Conservation (phyloP, 2,113 vertebrate species). For the Thunnus thynnus region DNA sequence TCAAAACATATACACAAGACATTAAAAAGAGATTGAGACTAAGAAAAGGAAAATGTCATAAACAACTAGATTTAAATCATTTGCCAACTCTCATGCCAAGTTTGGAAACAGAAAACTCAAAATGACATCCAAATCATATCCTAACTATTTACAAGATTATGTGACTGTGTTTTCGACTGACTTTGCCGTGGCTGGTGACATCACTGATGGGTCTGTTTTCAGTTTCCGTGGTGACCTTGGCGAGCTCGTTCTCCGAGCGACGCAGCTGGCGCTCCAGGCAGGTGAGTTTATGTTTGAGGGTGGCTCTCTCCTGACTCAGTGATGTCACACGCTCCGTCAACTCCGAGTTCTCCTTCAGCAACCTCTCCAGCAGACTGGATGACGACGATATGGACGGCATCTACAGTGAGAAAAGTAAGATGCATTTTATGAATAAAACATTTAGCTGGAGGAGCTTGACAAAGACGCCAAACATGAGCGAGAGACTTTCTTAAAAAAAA, state of each 20-base stretch:
- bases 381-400: conserved; percentile 12
- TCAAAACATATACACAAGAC: too few species aligned
- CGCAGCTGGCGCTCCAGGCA: conserved; percentile 80
- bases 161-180: conserved; percentile 51
- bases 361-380: conserved; percentile 74
- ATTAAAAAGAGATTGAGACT: too few species aligned
- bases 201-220: conserved; percentile 83
- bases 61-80: too few species aligned
- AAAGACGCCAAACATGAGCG: not conserved
- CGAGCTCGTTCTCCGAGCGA: conserved; percentile 77
- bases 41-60: too few species aligned
- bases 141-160: not conserved
- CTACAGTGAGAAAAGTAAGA: conserved; percentile 16
- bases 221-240: conserved; percentile 66
- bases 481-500: not conserved
- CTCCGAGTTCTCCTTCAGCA: conserved; percentile 86
- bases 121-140: not conserved
- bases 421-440: not conserved
- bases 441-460: too few species aligned
- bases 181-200: conserved; percentile 81
- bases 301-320: conserved; percentile 81
- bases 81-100: too few species aligned
- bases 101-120: too few species aligned
- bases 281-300: conserved; percentile 79
- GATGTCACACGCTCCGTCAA: conserved; percentile 77